These are phyloP conservation scores for Globodera rostochiensis DNA, from an alignment of 1,140 invertebrate genomes.

Conservation along the genomic window DNA sequence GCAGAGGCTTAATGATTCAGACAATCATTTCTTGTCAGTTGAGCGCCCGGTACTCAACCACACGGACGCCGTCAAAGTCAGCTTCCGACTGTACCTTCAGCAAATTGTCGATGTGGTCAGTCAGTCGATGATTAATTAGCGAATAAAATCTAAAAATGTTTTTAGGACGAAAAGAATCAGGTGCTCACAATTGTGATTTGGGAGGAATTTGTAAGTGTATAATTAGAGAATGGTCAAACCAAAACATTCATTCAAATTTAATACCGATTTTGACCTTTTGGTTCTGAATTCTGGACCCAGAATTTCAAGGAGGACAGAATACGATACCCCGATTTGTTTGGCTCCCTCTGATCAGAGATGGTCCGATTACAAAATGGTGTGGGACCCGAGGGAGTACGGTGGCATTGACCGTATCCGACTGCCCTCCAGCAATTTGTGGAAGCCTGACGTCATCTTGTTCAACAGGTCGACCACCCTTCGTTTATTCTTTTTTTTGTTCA, in stretches of 20 bases:
- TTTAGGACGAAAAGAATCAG: conserved; percentile 66
- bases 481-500: too few species aligned
- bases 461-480: conserved; percentile 44
- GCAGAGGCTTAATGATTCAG: too few species aligned
- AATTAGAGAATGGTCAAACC: neutral
- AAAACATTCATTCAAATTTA: neutral
- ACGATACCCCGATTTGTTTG: too few species aligned
- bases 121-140: conserved; percentile 4
- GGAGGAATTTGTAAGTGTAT: conserved; percentile 49
- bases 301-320: too few species aligned
- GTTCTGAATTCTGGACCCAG: neutral
- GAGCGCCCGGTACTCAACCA: conserved; percentile 95
- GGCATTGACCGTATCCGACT: conserved; percentile 74
- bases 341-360: conserved; percentile 38
- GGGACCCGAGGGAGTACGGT: conserved; percentile 78
- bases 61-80: conserved; percentile 88
- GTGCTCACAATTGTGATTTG: conserved; percentile 60
- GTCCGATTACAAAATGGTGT: conserved; percentile 67
- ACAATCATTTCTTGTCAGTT: conserved; percentile 67
- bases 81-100: conserved; percentile 95
- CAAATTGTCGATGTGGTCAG: conserved; percentile 92
- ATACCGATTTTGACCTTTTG: neutral
- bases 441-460: conserved; percentile 58
- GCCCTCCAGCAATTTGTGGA: conserved; percentile 68
- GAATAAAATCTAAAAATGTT: neutral